Base-by-base conservation (phyloP, 2,888 invertebrate species). In the Apamea sordens region DNA sequence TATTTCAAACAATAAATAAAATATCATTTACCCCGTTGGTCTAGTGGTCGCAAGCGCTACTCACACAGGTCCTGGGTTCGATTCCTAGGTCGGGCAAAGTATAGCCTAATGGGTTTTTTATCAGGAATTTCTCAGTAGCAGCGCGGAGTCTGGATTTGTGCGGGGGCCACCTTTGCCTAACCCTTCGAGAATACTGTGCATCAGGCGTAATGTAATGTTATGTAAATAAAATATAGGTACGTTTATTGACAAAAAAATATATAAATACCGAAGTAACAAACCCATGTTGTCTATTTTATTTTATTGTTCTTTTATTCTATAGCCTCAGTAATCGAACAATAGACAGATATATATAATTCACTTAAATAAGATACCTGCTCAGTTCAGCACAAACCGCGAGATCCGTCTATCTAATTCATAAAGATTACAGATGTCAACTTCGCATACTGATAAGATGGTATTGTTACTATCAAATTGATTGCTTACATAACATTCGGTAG, bases 371-470 rank as follows among this genome's bases (percentile, higher is more conserved):
- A 32, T 80, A 64, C 59, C 59, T 68, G 28, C 28, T 70, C 50
- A 59, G 69, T 81, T 69, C 44, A 77, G n/a, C 47, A 70, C 24
- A 28, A 61, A 85, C n/a, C 24, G 41, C 73, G 59, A 78, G 65
- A 63, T 67, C 36, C 47, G 6, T 13, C 56, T 73, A 73, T 78
- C 86, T 80, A 70, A 67, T 86, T 79, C 50, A 47, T 73, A 74
- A 77, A 88, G 86, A 88, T 88, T 77, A 83, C 69, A 79, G 68
- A 79, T 88, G 87, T 80, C 87, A 77, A 76, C 72, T 61, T 64
- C 70, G 63, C 28, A 24, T 74, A 11, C 24, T 47, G 87, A 84
- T 87, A 84, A 69, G 70, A 72, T 77, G 69, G 65, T n/a, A 64
- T 71, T 80, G 72, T 83, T 47, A 59, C 80, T 84, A 77, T 80